phyloP scores from a whole-genome alignment of 2,113 vertebrate genomes.

The Ageneiosus marmoratus region DNA sequence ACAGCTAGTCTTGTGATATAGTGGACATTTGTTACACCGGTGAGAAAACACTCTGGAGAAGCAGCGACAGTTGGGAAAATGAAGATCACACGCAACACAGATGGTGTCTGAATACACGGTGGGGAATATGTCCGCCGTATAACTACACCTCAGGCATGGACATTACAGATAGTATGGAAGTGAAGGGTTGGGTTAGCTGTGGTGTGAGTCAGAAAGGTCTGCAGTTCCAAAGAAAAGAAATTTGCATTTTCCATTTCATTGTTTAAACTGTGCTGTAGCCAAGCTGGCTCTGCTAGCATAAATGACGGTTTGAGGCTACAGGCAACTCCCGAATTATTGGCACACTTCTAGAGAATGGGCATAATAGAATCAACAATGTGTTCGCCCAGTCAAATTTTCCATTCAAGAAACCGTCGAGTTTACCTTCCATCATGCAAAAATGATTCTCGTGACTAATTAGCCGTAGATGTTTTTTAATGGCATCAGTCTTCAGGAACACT shows the following conservation, averaged over 20 bases:
- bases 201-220: not conserved
- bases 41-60: not conserved
- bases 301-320: not conserved
- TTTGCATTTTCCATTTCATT: not conserved
- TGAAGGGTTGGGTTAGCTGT: not conserved
- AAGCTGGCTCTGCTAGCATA: not conserved
- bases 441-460: too few relatives aligned
- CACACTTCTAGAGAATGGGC: too few relatives aligned
- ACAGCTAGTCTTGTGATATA: not conserved
- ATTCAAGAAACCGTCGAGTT: too few relatives aligned
- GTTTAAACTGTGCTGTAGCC: not conserved
- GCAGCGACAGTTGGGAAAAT: not conserved
- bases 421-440: too few relatives aligned
- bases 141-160: too few relatives aligned
- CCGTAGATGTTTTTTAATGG: too few relatives aligned
- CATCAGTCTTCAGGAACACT: not conserved
- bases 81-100: not conserved
- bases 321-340: too few relatives aligned
- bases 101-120: not conserved
- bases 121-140: not conserved
- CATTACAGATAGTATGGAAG: not conserved
- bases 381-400: not conserved
- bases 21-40: not conserved
- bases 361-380: not conserved
- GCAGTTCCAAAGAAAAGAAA: not conserved